Evolutionary conservation across 2,888 invertebrate genomes (phyloP), one percentile per base, ranked within the genome.

Genomic region (Byasa hedistus): DNA sequence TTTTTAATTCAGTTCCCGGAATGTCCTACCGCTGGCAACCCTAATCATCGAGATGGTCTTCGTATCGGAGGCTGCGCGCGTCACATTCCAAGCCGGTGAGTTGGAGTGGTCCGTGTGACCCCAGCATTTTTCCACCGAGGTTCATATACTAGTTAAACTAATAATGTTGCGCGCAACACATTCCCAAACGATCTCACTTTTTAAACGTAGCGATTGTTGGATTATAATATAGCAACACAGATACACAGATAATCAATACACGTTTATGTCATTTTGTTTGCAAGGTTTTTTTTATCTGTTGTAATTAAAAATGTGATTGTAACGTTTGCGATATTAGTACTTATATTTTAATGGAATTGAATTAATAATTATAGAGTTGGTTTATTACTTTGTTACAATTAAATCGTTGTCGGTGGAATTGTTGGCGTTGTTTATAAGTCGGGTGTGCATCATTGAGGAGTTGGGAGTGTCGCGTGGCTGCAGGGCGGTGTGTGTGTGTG

Each of bases 61-160:
- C 64, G 69, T 61, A 69, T 60, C 71, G 77, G 79, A 81, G 80
- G 80, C 80, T 78, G 81, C 78, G 82, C 84, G 81, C 78, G 82
- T 84, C 83, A 84, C 91, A 91, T 91, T 91, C 90, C 88, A 71
- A 72, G 76, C 54, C 84, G 86, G 79, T 91, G 91, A 90, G 72
- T 86, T 84, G 80, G 70, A 60, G 57, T 63, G 64, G 59, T 65
- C 64, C 55, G 24, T 68, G 71, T 71, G 71, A 74, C 74, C 74
- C 75, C 76, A 73, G 71, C 71, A 74, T 73, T 74, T 75, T 73
- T 73, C 72, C 74, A 69, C 70, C 56, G 24, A 55, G 52, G 56
- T 57, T 27, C 39, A 51, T 32, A 32, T n/a, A 51, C 24, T 59
- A 64, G 39, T 64, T 59, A 8, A 39, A 3, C 48, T 48, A 44